Percentiles rank a stretch among this genome's conserved stretches.
Evolutionary conservation across 1,140 invertebrate genomes (phyloP).

Genomic region (Lepeophtheirus salmonis): DNA sequence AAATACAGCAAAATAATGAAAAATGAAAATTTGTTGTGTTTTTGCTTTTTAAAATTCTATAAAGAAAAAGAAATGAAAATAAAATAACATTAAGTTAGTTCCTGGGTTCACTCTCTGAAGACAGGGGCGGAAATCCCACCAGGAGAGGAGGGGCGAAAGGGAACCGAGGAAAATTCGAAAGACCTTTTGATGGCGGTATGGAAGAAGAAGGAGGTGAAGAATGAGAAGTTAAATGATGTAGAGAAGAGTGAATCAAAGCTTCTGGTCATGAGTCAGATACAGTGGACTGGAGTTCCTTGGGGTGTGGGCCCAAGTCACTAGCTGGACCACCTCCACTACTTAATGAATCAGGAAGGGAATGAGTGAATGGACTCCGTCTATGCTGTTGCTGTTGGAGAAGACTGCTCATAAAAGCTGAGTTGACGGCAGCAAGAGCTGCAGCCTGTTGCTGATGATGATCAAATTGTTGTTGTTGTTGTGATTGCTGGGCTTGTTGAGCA

Average conservation of each 20-base stretch:
- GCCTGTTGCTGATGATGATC: background rate
- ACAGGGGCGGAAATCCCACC: no score
- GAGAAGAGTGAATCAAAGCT: no score
- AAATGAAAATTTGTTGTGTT: no score
- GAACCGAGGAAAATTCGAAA: background rate
- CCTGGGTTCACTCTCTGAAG: no score
- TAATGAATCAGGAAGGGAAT: background rate
- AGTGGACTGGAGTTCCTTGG: background rate
- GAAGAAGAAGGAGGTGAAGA: background rate
- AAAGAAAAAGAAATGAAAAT: no score
- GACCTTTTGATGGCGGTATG: background rate
- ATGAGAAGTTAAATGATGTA: no score
- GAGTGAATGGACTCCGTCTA: background rate
- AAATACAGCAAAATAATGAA: no score
- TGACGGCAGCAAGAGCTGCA: background rate
- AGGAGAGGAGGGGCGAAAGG: no score
- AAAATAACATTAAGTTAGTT: no score
- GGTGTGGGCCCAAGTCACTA: no score
- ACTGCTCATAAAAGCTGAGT: conserved; percentile 4
- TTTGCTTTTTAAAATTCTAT: no score
- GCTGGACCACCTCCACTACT: background rate
- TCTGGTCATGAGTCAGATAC: background rate
- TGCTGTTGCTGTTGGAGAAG: background rate
- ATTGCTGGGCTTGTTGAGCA: background rate
- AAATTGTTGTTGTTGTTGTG: background rate